Percentiles rank a stretch among this genome's conserved stretches.
phyloP scores from a whole-genome alignment of 2,797 vertebrate species.

The Artibeus jamaicensis region DNA sequence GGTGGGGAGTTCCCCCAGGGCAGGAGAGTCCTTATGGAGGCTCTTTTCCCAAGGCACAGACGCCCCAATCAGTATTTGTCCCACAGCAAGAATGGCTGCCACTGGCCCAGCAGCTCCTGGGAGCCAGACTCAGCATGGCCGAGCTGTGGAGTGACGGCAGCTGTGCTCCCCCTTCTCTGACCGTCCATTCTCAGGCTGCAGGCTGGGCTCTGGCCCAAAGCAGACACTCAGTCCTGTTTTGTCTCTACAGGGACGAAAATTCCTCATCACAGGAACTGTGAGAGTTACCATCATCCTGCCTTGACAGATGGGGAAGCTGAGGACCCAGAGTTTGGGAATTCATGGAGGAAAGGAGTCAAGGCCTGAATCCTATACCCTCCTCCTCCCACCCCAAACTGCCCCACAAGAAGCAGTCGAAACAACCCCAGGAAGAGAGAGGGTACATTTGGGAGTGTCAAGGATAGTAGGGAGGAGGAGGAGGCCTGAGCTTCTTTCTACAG shows the following conservation, averaged over 20 bases:
- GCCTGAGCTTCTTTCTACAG: background rate
- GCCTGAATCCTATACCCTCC: background rate
- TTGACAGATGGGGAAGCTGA: background rate
- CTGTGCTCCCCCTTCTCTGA: background rate
- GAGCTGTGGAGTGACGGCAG: background rate
- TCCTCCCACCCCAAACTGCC: background rate
- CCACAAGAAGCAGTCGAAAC: background rate
- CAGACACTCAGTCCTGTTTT: background rate
- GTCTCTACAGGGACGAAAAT: background rate
- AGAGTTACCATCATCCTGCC: background rate
- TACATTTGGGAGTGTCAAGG: background rate
- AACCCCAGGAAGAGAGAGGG: background rate
- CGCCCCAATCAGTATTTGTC: background rate
- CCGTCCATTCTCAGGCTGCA: background rate
- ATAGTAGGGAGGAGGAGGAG: background rate
- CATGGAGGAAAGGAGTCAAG: background rate
- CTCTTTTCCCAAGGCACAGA: background rate
- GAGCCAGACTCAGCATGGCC: background rate
- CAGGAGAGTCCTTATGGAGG: background rate
- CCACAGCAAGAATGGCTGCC: background rate
- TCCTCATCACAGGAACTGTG: background rate
- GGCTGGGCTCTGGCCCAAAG: background rate
- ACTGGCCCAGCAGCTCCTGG: background rate
- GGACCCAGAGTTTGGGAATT: background rate
- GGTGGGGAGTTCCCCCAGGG: background rate